These are phyloP conservation scores for Athene noctua DNA, from an alignment of 2,113 vertebrate species.

Conservation along the genomic window DNA sequence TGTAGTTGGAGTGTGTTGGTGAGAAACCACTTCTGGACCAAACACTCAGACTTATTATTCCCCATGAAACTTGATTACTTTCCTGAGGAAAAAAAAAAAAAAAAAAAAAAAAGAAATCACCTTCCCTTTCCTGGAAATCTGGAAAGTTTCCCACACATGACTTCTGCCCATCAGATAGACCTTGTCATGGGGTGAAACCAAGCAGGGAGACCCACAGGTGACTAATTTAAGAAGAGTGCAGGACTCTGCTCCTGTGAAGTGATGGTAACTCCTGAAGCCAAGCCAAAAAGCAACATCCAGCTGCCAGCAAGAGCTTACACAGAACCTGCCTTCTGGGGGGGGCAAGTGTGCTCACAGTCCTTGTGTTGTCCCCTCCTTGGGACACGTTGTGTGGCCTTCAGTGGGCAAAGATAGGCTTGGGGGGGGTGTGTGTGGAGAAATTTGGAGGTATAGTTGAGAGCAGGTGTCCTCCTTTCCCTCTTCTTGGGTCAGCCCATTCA, in stretches of 20 bases:
- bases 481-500: not conserved
- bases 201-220: not conserved
- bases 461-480: not conserved
- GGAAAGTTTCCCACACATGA: not conserved
- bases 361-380: not conserved
- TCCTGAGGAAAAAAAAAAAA: not conserved
- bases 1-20: not conserved
- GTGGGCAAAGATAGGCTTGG: not conserved
- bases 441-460: not conserved
- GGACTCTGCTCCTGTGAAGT: not conserved
- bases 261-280: not conserved
- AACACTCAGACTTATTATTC: not conserved
- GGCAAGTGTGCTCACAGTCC: not conserved
- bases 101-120: not conserved
- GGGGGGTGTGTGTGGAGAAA: not conserved
- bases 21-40: not conserved
- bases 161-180: not conserved
- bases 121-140: not conserved
- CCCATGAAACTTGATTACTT: not conserved
- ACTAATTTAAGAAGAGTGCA: not conserved
- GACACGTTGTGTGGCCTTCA: rapidly evolving
- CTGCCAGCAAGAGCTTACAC: not conserved
- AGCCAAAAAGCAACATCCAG: not conserved
- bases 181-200: rapidly evolving
- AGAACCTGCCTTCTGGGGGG: not conserved